Conservation (phyloP, 2,888 invertebrate genomes). For the Apoda limacodes region DNA sequence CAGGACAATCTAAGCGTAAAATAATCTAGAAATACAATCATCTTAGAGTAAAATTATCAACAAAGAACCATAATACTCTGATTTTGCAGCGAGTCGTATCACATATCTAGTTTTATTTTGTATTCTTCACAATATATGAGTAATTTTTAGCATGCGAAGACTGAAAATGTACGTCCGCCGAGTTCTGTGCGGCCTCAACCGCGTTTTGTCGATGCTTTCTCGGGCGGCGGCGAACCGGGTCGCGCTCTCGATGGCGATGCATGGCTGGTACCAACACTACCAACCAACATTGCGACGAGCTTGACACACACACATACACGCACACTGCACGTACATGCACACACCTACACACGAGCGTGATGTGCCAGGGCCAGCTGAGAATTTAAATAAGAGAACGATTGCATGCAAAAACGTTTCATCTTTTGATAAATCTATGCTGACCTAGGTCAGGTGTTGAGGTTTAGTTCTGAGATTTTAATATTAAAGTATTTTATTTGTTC, state of each 20-base stretch:
- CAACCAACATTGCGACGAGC: slow-evolving; percentile 8
- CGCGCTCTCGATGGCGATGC: slow-evolving; percentile 62
- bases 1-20: too few species aligned
- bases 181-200: slow-evolving; percentile 62
- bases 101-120: too few species aligned
- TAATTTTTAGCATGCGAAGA: slow-evolving; percentile 28
- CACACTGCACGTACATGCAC: slow-evolving; percentile 25
- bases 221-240: slow-evolving; percentile 65
- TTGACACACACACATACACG: slow-evolving; percentile 26
- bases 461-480: too few species aligned
- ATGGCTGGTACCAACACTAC: slow-evolving; percentile 14
- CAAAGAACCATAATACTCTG: too few species aligned
- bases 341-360: slow-evolving; percentile 32
- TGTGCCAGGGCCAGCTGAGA: slow-evolving; percentile 48
- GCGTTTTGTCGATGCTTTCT: slow-evolving; percentile 70
- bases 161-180: slow-evolving; percentile 57
- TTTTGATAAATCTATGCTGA: too few species aligned
- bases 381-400: slow-evolving; percentile 28
- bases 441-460: too few species aligned
- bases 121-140: too few species aligned
- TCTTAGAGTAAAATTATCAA: too few species aligned
- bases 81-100: too few species aligned
- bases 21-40: too few species aligned
- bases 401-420: too few species aligned
- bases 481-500: too few species aligned